These are phyloP conservation scores for Butastur rufipennis DNA, from an alignment of 2,113 vertebrate genomes.

Conservation along the genomic window DNA sequence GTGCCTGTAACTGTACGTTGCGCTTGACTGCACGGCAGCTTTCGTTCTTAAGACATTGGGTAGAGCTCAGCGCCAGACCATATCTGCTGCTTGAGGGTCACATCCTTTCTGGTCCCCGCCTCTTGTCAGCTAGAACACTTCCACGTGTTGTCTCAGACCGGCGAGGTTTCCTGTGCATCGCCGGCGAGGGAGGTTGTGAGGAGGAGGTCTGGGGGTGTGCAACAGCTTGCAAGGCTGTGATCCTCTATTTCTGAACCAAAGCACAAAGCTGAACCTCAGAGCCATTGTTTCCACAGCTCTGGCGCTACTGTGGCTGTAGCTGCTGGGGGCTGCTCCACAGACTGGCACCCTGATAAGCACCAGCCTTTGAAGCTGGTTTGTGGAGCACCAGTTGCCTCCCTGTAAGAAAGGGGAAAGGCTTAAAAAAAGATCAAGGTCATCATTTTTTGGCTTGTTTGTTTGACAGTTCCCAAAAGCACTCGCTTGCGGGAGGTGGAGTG, in stretches of 20 bases:
- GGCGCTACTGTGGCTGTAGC: neutral
- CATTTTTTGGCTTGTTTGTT: neutral
- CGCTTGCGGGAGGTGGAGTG: neutral
- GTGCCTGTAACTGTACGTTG: neutral
- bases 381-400: neutral
- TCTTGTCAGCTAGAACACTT: conserved; percentile 2
- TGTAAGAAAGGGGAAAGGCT: neutral
- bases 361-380: neutral
- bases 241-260: neutral
- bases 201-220: neutral
- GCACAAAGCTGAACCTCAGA: neutral
- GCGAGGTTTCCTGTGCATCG: conserved; percentile 1
- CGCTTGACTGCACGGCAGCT: neutral
- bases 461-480: neutral
- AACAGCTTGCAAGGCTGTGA: neutral
- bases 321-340: neutral
- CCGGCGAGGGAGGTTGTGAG: neutral
- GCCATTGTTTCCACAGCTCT: neutral
- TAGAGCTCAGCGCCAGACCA: neutral
- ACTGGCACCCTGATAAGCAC: neutral
- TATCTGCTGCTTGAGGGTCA: neutral
- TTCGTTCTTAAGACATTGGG: neutral
- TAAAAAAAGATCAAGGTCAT: neutral
- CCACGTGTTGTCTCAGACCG: neutral
- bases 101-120: neutral